These are phyloP conservation scores for Sparidentex hasta DNA, from an alignment of 2,797 vertebrate species.

Conservation along the genomic window DNA sequence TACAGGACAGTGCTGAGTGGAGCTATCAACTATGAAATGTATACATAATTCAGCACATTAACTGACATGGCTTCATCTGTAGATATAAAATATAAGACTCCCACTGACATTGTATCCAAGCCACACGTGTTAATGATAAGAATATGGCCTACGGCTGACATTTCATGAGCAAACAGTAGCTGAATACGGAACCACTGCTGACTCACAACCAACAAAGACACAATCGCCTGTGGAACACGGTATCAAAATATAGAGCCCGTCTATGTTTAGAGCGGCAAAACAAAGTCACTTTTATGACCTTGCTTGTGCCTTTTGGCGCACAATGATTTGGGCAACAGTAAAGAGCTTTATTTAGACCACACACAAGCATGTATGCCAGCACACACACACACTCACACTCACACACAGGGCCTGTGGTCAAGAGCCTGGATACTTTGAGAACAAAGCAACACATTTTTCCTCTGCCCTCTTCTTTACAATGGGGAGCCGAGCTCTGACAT, in stretches of 20 bases:
- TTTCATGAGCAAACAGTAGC: constrained; percentile 59
- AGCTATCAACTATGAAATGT: background rate
- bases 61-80: background rate
- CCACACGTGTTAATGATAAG: constrained; percentile 35
- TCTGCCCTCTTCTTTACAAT: constrained; percentile 60
- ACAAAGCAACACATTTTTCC: constrained; percentile 73
- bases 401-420: constrained; percentile 54
- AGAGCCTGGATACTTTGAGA: constrained; percentile 57
- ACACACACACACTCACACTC: constrained; percentile 22
- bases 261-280: constrained; percentile 71
- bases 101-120: constrained; percentile 1
- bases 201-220: constrained; percentile 62
- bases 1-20: background rate
- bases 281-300: constrained; percentile 77
- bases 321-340: constrained; percentile 64
- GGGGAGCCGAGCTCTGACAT: constrained; percentile 63
- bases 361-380: constrained; percentile 52
- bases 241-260: constrained; percentile 56
- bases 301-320: constrained; percentile 72
- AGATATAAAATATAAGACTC: background rate
- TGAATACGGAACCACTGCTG: constrained; percentile 41
- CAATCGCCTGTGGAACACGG: constrained; percentile 56
- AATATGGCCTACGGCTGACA: constrained; percentile 19
- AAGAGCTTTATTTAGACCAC: constrained; percentile 75
- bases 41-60: too few relatives aligned